Conservation (phyloP, 2,797 vertebrate species). For the Danio choprae region DNA sequence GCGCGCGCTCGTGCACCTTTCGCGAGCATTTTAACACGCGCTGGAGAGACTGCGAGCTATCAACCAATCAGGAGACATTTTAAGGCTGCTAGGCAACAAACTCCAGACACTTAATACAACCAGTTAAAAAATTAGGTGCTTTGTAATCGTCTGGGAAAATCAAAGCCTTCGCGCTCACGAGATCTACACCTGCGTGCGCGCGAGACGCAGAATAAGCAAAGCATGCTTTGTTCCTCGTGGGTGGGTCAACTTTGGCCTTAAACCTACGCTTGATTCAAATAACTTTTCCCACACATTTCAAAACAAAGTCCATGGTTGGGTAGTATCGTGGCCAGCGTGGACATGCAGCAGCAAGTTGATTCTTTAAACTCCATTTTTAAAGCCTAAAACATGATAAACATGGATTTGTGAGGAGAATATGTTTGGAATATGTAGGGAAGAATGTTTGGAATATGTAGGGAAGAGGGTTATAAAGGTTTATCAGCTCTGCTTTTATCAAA, state of each 20-base stretch:
- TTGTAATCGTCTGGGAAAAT: slow-evolving; percentile 32
- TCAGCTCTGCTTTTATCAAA: background rate
- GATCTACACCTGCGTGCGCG: slow-evolving; percentile 24
- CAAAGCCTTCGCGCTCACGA: slow-evolving; percentile 17
- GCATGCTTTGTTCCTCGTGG: slow-evolving; percentile 33
- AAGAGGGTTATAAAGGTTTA: background rate
- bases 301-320: slow-evolving; percentile 42
- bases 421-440: background rate
- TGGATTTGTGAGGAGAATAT: background rate
- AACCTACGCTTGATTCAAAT: slow-evolving; percentile 50
- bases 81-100: slow-evolving; percentile 68
- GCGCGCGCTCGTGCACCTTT: slow-evolving; percentile 39
- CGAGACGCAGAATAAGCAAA: background rate
- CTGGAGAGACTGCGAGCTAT: slow-evolving; percentile 30
- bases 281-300: slow-evolving; percentile 46
- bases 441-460: background rate
- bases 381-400: background rate
- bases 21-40: slow-evolving; percentile 43
- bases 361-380: background rate
- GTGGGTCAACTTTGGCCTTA: slow-evolving; percentile 45
- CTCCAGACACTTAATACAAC: slow-evolving; percentile 44
- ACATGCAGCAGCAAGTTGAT: background rate
- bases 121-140: slow-evolving; percentile 5
- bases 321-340: background rate
- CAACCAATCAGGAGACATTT: slow-evolving; percentile 50